Evolutionary conservation across 2,797 vertebrate genomes (phyloP), one percentile per base, ranked within the genome.

Genomic region (Oreochromis mossambicus): DNA sequence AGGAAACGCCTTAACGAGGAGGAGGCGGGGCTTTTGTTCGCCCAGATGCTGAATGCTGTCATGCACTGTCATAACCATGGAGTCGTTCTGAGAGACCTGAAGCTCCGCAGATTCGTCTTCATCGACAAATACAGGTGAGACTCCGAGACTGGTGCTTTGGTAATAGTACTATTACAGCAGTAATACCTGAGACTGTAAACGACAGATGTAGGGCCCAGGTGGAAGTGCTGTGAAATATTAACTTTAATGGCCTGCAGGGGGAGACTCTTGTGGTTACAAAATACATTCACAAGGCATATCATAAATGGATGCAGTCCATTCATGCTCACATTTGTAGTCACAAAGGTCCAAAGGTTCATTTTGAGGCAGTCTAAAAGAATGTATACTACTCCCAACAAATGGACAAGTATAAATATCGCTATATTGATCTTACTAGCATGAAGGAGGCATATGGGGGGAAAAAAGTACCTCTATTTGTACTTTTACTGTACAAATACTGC

Each of bases 61-160:
- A 92, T 85, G 0, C 97, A 97, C 91, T 98, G 97, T 29, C 97
- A 98, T 81, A 82, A 81, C 4, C 96, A 96, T 0, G 96, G 97
- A 0, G 89, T 98, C 0, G 87, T 98, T 77, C 95, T 98, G 77
- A 91, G 97, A 3, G 97, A 98, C 89, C 95, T 98, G 90, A 97
- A 98, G 84, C 96, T 98, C 14, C 91, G 96, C 10, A 96, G 96
- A 70, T 98, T 98, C 10, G 96, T 98, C 92, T 98, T 98, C 89
- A 84, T 90, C 0, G 94, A 98, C 90, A n/a, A 68, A 24, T 94
- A 96, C 92, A 97, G 97, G 97, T 98, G 79, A 96, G 96, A 36
- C 12, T 32, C 58, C 7, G 10, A 3, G 5, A 73, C 38, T 29
- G 9, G 21, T 70, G 5, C 43, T 50, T 46, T n/a, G 15, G 5